phyloP scores from a whole-genome alignment of 2,113 vertebrate genomes.

The Dunckerocampus dactyliophorus region DNA sequence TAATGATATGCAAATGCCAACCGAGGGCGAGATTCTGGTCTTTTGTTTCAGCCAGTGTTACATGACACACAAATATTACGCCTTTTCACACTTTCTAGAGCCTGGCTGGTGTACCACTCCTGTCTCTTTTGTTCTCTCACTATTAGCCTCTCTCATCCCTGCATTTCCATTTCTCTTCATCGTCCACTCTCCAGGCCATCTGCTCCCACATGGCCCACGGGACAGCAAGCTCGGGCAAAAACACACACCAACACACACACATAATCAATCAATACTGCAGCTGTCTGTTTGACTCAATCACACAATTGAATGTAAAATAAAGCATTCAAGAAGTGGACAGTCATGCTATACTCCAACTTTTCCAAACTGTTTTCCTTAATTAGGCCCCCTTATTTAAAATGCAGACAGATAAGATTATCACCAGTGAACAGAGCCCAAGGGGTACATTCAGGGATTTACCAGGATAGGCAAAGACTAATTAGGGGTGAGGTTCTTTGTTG shows the following conservation, averaged over 20 bases:
- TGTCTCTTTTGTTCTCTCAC: constrained; percentile 65
- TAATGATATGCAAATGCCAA: constrained; percentile 63
- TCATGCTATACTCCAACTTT: background rate
- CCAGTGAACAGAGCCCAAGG: constrained; percentile 23
- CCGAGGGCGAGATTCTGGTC: constrained; percentile 23
- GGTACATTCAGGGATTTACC: constrained; percentile 40
- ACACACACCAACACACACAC: constrained; percentile 32
- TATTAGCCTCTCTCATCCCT: constrained; percentile 64
- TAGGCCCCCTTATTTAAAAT: constrained; percentile 21
- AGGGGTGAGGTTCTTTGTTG: constrained; percentile 76
- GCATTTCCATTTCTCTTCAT: constrained; percentile 72
- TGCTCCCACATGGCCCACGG: constrained; percentile 75
- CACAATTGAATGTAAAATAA: constrained; percentile 14
- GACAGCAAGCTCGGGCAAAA: constrained; percentile 63
- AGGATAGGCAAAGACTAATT: constrained; percentile 63
- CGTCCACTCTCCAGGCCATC: constrained; percentile 70
- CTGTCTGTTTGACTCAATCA: constrained; percentile 26
- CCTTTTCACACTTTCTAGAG: constrained; percentile 28
- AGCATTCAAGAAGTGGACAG: constrained; percentile 18
- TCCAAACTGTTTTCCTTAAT: constrained; percentile 11
- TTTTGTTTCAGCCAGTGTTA: constrained; percentile 31
- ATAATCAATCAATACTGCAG: constrained; percentile 55
- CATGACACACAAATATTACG: constrained; percentile 26
- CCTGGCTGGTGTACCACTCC: constrained; percentile 28
- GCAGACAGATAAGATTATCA: constrained; percentile 37